Evolutionary conservation across 2,888 invertebrate genomes (phyloP), one percentile per base, ranked within the genome.

Genomic region (Noctua janthina): DNA sequence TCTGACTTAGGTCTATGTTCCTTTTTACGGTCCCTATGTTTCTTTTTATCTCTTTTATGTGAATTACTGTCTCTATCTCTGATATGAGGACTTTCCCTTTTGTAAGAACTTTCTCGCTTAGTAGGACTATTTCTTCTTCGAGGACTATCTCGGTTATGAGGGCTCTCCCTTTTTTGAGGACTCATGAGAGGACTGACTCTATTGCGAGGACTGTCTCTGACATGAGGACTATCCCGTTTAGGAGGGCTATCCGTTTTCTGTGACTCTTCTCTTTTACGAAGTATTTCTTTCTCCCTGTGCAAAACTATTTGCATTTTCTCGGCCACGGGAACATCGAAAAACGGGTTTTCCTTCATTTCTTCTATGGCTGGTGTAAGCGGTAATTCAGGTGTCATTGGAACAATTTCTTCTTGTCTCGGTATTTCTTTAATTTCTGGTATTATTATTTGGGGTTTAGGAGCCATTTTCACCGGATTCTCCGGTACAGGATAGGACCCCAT

Each of bases 1-100:
- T 93, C 93, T 1, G 94, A 92, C 75, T 94, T 96, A 4, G 94
- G 92, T 68, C 91, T 90, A 74, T 93, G 92, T 39, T 94, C 94
- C 81, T 94, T 94, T 78, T 92, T 94, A 46, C 90, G 90, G 17
- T 94, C 95, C 69, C 91, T 93, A 75, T 92, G 92, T 88, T 93
- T 95, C 77, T 93, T 92, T 88, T 94, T 93, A 79, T 94, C 93
- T 84, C 91, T 92, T 92, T 35, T 84, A 77, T 78, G 90, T 1
- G 88, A 87, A 77, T 62, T 64, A 23, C 7, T 82, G 7, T 86
- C 83, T 20, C 79, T 87, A 3, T 90, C 87, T 81, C 76, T 88
- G 20, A 49, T 81, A 66, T 87, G 88, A 78, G 86, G 75, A 76
- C 78, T 86, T 8, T 81, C 86, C 43, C 89, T 79, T 75, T 81